Conservation (phyloP, 2,113 vertebrate genomes). For the Dasypus novemcinctus region DNA sequence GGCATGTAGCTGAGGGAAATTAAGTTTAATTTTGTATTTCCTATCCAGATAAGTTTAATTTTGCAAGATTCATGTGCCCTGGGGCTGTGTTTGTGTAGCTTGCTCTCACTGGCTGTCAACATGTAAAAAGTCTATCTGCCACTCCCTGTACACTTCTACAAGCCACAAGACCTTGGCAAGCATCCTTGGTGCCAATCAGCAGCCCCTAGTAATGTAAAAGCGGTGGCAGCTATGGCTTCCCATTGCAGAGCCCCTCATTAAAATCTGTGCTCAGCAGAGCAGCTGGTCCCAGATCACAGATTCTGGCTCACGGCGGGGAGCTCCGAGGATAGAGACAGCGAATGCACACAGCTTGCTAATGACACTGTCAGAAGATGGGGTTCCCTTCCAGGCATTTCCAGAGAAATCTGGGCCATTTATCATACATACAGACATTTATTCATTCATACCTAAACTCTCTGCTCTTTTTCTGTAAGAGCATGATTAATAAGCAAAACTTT, state of each 20-base stretch:
- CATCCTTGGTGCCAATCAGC: slow-evolving; percentile 53
- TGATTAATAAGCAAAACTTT: slow-evolving; percentile 61
- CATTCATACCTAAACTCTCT: slow-evolving; percentile 12
- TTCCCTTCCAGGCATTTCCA: slow-evolving; percentile 36
- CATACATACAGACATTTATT: slow-evolving; percentile 34
- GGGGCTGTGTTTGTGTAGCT: slow-evolving; percentile 17
- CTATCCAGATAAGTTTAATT: slow-evolving; percentile 51
- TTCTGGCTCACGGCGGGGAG: not conserved
- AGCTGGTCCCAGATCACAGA: slow-evolving; percentile 61
- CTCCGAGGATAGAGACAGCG: not conserved
- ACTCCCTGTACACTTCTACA: not conserved
- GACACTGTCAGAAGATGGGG: slow-evolving; percentile 43
- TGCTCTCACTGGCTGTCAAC: slow-evolving; percentile 6
- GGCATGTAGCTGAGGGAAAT: slow-evolving; percentile 31
- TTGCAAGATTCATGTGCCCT: slow-evolving; percentile 1
- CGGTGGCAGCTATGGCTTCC: not conserved
- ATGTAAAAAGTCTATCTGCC: slow-evolving; percentile 1
- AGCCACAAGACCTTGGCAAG: slow-evolving; percentile 25
- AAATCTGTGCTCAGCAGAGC: slow-evolving; percentile 48
- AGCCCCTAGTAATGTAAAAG: slow-evolving; percentile 12
- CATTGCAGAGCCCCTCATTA: slow-evolving; percentile 56
- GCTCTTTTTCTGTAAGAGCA: not conserved
- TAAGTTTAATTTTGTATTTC: slow-evolving; percentile 53
- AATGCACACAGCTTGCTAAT: slow-evolving; percentile 50
- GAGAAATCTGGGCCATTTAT: slow-evolving; percentile 39